A percentile compares a stretch with the other conserved stretches of the same genome.
Evolutionary conservation across 1,140 invertebrate species (phyloP).

Genomic region (Manduca sexta): DNA sequence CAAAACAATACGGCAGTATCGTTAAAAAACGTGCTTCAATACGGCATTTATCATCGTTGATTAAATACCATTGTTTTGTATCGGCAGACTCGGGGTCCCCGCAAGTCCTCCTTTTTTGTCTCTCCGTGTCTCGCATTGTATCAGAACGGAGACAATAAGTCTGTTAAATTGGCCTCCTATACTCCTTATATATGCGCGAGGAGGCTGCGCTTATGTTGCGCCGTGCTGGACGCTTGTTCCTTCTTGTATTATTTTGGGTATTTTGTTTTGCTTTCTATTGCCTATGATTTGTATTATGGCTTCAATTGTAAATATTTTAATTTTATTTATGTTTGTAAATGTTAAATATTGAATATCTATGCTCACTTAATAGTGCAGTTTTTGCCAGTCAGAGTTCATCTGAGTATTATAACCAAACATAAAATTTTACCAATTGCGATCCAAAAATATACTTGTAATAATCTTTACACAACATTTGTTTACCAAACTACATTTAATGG

Average conservation of each 20-base stretch:
- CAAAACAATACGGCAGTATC: conserved; percentile 70
- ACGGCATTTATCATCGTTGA: conserved; percentile 72
- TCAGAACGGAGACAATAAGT: conserved; percentile 66
- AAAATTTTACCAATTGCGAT: too few relatives aligned
- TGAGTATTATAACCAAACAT: too few relatives aligned
- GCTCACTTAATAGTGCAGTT: too few relatives aligned
- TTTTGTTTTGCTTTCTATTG: too few relatives aligned
- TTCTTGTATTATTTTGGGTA: conserved; percentile 18
- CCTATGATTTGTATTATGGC: too few relatives aligned
- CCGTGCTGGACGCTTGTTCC: conserved; percentile 39
- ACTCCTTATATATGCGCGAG: conserved; percentile 39
- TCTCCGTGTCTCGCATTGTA: conserved; percentile 58
- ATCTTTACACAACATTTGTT: too few relatives aligned
- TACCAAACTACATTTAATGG: too few relatives aligned
- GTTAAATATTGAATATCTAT: too few relatives aligned
- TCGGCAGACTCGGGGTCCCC: conserved; percentile 56
- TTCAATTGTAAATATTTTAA: too few relatives aligned
- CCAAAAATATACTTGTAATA: too few relatives aligned
- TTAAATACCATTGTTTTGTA: conserved; percentile 74
- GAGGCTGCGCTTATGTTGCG: conserved; percentile 37
- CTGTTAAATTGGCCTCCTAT: conserved; percentile 69
- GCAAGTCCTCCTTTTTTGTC: conserved; percentile 51
- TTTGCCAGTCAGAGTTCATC: too few relatives aligned
- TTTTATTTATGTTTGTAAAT: too few relatives aligned
- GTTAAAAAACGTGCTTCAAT: conserved; percentile 70